These are phyloP conservation scores for Epinotia demarniana DNA, from an alignment of 2,888 invertebrate genomes.

Conservation along the genomic window DNA sequence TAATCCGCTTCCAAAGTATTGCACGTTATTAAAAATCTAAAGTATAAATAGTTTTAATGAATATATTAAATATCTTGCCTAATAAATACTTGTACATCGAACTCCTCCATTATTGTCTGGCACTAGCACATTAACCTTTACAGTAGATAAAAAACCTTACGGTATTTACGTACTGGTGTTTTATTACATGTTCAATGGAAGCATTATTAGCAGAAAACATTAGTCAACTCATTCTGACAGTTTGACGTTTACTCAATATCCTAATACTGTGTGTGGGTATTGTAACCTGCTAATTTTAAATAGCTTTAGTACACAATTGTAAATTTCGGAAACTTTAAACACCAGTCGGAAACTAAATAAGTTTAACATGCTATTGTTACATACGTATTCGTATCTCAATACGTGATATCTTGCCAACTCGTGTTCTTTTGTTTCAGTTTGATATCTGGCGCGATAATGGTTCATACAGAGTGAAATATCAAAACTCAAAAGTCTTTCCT, in stretches of 20 bases:
- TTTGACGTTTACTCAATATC: constrained; percentile 4
- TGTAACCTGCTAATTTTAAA: not conserved
- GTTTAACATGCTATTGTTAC: no score
- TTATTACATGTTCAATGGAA: not conserved
- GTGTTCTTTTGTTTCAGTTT: no score
- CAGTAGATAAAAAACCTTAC: not conserved
- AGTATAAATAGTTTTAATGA: no score
- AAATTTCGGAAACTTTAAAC: not conserved
- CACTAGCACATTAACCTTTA: constrained; percentile 17
- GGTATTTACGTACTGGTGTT: constrained; percentile 5
- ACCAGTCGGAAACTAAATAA: not conserved
- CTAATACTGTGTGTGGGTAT: no score
- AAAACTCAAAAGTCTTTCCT: no score
- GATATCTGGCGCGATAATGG: no score
- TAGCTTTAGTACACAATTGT: not conserved
- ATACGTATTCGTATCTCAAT: no score
- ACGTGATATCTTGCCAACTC: no score
- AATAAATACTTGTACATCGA: not conserved
- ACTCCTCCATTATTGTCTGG: constrained; percentile 10
- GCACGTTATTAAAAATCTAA: no score
- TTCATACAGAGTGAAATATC: no score
- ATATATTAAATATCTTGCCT: not conserved
- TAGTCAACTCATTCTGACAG: constrained; percentile 4
- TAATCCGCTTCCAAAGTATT: no score
- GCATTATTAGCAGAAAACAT: not conserved